phyloP scores from a whole-genome alignment of 2,797 vertebrate species.

The Pangasius krempfi region DNA sequence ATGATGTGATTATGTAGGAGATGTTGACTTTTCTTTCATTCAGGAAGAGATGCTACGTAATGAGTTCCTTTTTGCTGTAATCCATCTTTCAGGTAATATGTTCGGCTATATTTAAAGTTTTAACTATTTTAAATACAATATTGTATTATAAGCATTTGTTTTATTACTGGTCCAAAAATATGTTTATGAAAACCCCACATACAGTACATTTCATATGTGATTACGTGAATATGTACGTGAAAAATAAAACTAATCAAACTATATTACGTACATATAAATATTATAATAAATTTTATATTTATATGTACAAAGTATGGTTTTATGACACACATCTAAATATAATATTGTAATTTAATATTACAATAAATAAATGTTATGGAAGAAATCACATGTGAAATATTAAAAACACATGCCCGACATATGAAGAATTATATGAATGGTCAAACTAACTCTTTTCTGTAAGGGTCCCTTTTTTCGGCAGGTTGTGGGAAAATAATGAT shows the following conservation, averaged over 20 bases:
- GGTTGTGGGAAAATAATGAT: background rate
- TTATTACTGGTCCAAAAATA: background rate
- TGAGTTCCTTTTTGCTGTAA: constrained; percentile 35
- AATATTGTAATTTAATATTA: background rate
- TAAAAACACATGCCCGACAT: background rate
- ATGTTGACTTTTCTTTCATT: constrained; percentile 7
- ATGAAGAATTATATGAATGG: background rate
- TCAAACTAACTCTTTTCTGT: background rate
- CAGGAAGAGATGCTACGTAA: constrained; percentile 39
- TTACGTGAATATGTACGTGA: background rate
- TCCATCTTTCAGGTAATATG: constrained; percentile 52
- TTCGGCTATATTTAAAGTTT: background rate
- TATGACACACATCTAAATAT: too few relatives aligned
- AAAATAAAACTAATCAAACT: background rate
- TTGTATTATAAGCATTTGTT: background rate
- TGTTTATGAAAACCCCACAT: background rate
- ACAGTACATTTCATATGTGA: background rate
- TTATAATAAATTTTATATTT: background rate
- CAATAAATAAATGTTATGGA: background rate
- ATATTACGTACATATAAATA: background rate
- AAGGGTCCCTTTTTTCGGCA: background rate
- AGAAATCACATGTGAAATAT: background rate
- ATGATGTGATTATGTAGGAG: background rate
- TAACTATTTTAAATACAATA: background rate
- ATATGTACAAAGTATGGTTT: too few relatives aligned